These are phyloP conservation scores for Myocastor coypus DNA, from an alignment of 2,113 vertebrate species.

Conservation along the genomic window DNA sequence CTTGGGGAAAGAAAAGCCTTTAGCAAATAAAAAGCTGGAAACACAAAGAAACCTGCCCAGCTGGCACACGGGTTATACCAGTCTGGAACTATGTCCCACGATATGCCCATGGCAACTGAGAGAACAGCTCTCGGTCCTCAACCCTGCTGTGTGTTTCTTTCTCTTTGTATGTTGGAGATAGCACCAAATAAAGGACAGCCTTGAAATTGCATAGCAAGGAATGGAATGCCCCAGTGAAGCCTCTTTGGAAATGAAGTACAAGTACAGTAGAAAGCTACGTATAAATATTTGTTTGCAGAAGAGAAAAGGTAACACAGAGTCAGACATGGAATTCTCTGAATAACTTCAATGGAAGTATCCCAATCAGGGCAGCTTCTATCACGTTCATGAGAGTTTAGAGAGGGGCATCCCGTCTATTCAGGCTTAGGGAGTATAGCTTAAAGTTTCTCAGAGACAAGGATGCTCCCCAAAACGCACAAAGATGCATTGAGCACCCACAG, in stretches of 20 bases:
- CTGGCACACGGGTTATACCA: background rate
- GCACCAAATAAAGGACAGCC: background rate
- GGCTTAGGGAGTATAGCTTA: background rate
- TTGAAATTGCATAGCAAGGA: background rate
- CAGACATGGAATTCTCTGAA: background rate
- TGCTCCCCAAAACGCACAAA: background rate
- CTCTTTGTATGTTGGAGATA: background rate
- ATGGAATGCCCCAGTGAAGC: background rate
- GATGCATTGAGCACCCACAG: background rate
- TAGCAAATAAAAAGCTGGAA: slow-evolving; percentile 52
- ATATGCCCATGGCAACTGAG: background rate
- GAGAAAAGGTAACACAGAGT: slow-evolving; percentile 33
- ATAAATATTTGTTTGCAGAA: slow-evolving; percentile 12
- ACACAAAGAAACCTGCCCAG: background rate
- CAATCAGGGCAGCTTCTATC: background rate
- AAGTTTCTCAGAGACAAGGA: background rate
- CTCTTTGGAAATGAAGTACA: slow-evolving; percentile 51
- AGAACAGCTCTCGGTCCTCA: background rate
- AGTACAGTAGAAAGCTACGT: slow-evolving; percentile 28
- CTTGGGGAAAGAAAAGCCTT: background rate
- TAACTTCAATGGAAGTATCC: slow-evolving; percentile 7
- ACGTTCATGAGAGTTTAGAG: background rate
- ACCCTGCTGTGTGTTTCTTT: background rate
- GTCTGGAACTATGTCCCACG: background rate
- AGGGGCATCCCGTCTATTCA: background rate